Base-by-base conservation (phyloP, 1,140 invertebrate genomes). In the Zaprionus nigranus region DNA sequence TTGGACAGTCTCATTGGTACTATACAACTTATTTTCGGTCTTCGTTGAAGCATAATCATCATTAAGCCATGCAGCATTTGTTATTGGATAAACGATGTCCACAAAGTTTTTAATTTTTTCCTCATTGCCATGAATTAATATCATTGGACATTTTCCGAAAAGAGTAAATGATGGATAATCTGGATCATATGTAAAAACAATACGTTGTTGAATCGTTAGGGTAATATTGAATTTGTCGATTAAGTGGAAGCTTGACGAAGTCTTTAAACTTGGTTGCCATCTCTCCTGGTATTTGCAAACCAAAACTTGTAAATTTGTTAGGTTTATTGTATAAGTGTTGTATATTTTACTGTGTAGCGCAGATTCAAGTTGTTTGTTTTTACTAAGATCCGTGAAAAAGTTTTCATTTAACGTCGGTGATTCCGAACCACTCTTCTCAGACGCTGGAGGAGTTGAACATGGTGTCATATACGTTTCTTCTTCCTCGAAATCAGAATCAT, bases 181-280 rank as follows among this genome's bases (percentile, higher is more conserved):
- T 3, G 97, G 97, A 94, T 99, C 97, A 61, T 94, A 93, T 17
- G 97, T 98, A 43, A 95, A 95, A 22, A 99, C 95, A 75, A 97
- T 94, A 65, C 98, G 94, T 59, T 97, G 93, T 90, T 98, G 97
- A 57, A 97, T 94, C 91, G 96, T 96, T 3, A 99, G 86, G 7
- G 96, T 96, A 79, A 99, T 98, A 82, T 96, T 98, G 90, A 99
- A 99, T 81, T 97, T 94, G 91, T 99, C 98, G 20, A 99, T 92
- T 12, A 99, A 94, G 85, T 99, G 98, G 71, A 98, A 94, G 24
- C 95, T 96, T 0, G 97, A 97, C 11, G 96, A 96, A 12, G 96
- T 96, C 92, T 97, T 96, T 3, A 96, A 95, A 86, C 97, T 96
- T 1, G 97, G 97, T 86, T 97, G 96, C 79, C 96, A 96, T 97